Conservation (phyloP, 1,140 invertebrate species). For the Tribolium madens region DNA sequence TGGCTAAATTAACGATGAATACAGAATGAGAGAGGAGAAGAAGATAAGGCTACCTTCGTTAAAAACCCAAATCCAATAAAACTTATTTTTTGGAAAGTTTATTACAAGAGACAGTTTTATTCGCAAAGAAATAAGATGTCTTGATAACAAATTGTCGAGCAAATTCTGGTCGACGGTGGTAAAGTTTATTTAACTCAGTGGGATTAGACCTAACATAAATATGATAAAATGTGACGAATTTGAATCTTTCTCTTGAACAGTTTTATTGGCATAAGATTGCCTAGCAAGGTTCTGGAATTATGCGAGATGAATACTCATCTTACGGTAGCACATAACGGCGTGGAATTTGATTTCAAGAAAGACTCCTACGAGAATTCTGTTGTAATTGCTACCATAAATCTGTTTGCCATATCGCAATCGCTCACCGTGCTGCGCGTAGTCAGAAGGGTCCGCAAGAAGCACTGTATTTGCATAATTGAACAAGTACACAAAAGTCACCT, state of each 20-base stretch:
- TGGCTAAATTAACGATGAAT: too few species aligned
- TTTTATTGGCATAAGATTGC: slow-evolving; percentile 43
- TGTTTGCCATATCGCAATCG: slow-evolving; percentile 50
- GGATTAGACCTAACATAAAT: slow-evolving; percentile 42
- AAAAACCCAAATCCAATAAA: slow-evolving; percentile 28
- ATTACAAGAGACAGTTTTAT: slow-evolving; percentile 40
- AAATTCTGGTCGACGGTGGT: slow-evolving; percentile 30
- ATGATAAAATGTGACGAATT: slow-evolving; percentile 45
- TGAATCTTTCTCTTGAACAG: slow-evolving; percentile 41
- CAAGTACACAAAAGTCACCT: slow-evolving; percentile 53
- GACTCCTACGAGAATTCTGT: slow-evolving; percentile 45
- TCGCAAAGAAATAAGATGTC: slow-evolving; percentile 42
- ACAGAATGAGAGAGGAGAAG: background rate
- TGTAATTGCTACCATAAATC: slow-evolving; percentile 51
- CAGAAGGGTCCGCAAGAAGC: slow-evolving; percentile 48
- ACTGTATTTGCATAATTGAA: slow-evolving; percentile 53
- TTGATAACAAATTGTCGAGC: slow-evolving; percentile 41
- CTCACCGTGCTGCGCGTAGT: slow-evolving; percentile 46
- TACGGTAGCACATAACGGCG: slow-evolving; percentile 31
- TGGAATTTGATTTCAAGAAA: slow-evolving; percentile 46
- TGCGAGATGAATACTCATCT: slow-evolving; percentile 42
- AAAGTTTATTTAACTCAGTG: slow-evolving; percentile 40
- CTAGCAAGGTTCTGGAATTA: slow-evolving; percentile 31
- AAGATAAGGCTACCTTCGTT: background rate
- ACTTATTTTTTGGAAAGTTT: slow-evolving; percentile 27